Evolutionary conservation across 2,113 vertebrate species (phyloP).

Genomic region (Ciconia maguari): DNA sequence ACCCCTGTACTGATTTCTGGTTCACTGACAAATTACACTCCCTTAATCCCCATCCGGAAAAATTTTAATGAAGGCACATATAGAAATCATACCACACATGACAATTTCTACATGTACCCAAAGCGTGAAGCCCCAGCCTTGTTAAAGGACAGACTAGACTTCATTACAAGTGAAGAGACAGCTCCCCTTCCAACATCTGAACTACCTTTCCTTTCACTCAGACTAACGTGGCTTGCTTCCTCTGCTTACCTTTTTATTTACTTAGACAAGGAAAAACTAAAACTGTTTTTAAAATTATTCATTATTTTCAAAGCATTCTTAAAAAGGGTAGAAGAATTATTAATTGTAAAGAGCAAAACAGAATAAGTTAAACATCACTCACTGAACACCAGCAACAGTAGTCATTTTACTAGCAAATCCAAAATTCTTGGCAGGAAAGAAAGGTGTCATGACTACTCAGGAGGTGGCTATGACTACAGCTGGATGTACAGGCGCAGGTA

Average conservation of each 20-base stretch:
- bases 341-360: background rate
- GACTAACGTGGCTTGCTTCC: background rate
- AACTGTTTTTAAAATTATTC: background rate
- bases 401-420: background rate
- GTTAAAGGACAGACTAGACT: background rate
- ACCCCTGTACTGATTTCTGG: slow-evolving; percentile 45
- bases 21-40: slow-evolving; percentile 61
- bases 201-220: background rate
- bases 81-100: background rate
- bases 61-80: slow-evolving; percentile 30
- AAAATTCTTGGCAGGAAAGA: background rate
- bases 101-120: background rate
- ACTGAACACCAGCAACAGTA: background rate
- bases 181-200: background rate
- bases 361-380: background rate
- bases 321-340: background rate
- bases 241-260: background rate
- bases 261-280: background rate
- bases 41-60: slow-evolving; percentile 21
- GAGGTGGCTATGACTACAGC: background rate
- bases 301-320: background rate
- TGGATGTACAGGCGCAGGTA: background rate
- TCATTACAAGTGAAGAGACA: background rate
- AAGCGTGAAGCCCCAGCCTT: background rate
- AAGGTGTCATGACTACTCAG: background rate